Evolutionary conservation across 2,888 invertebrate genomes (phyloP), one percentile per base, ranked within the genome.

Genomic region (Dasypolia templi): DNA sequence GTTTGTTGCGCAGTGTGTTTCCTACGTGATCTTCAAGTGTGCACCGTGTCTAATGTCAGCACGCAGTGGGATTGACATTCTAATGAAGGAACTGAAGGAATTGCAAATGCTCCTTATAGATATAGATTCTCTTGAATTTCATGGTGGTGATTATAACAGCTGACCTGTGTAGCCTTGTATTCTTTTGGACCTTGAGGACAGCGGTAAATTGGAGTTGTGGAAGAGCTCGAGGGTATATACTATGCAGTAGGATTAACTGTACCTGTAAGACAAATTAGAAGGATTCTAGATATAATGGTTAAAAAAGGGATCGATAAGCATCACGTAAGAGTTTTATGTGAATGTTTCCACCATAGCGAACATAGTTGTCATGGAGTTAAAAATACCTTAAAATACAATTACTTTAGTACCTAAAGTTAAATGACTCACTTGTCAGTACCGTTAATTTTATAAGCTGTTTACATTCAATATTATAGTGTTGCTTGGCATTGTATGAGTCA

Each of bases 21-120:
- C 78, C 75, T 78, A 79, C 80, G 76, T 79, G 65, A 64, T 61
- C 66, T 55, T 72, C 61, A 26, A 78, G 78, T 81, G 73, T 72
- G 63, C 46, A 81, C 73, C 86, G 77, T 87, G 76, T 66, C 80
- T 81, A 78, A 84, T 82, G 66, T 49, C 58, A 68, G 68, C 82
- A 74, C 63, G 77, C 75, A 64, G 49, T 58, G 0, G 22, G 39
- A 76, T 81, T 77, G 75, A 85, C 35, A 83, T 79, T 72, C 29
- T 77, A 77, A 83, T 82, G 63, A 32, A 19, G 9, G 14, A 39
- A 11, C 29, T 56, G 26, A 22, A 56, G 7, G 53, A 56, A 67
- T 65, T 69, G 35, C 68, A 4, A 12, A 17, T 11, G 39, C 14
- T 55, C 39, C 53, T 29, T 29, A 39, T 7, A 55, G 46, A 44